Evolutionary conservation across 2,888 invertebrate genomes (phyloP).

Genomic region (Automeris io): DNA sequence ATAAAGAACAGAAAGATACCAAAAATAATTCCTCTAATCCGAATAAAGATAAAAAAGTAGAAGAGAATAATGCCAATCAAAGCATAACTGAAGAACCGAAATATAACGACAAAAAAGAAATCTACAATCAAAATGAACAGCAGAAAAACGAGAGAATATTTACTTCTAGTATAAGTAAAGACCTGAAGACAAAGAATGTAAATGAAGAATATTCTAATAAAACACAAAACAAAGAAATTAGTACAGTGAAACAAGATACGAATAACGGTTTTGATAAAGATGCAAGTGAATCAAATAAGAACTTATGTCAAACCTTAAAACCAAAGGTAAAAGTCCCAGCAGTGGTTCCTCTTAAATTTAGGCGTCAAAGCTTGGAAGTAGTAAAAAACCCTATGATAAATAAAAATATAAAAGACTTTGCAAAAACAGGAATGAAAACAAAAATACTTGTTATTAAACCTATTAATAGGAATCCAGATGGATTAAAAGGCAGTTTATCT

Average conservation of each 20-base stretch:
- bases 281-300: slow-evolving; percentile 15
- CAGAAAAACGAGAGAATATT: slow-evolving; percentile 1
- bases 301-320: slow-evolving; percentile 23
- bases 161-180: slow-evolving; percentile 1
- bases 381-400: slow-evolving; percentile 64
- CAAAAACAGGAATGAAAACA: slow-evolving; percentile 65
- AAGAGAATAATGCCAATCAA: too few relatives aligned
- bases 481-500: slow-evolving; percentile 29
- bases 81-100: too few relatives aligned
- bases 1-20: too few relatives aligned
- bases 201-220: slow-evolving; percentile 9
- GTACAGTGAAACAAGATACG: not conserved
- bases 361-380: slow-evolving; percentile 56
- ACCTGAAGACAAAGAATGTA: not conserved
- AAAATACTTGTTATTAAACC: slow-evolving; percentile 70
- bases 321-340: slow-evolving; percentile 34
- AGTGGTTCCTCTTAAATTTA: slow-evolving; percentile 53
- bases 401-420: slow-evolving; percentile 58
- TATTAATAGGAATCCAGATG: slow-evolving; percentile 56
- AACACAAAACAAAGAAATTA: slow-evolving; percentile 9
- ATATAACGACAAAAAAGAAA: too few relatives aligned
- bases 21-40: too few relatives aligned
- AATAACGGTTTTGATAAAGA: slow-evolving; percentile 11
- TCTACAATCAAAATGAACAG: slow-evolving; percentile 13
- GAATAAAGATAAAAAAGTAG: too few relatives aligned